Evolutionary conservation across 2,888 invertebrate genomes (phyloP), one percentile per base, ranked within the genome.

Genomic region (Marasmarcha lunaedactyla): DNA sequence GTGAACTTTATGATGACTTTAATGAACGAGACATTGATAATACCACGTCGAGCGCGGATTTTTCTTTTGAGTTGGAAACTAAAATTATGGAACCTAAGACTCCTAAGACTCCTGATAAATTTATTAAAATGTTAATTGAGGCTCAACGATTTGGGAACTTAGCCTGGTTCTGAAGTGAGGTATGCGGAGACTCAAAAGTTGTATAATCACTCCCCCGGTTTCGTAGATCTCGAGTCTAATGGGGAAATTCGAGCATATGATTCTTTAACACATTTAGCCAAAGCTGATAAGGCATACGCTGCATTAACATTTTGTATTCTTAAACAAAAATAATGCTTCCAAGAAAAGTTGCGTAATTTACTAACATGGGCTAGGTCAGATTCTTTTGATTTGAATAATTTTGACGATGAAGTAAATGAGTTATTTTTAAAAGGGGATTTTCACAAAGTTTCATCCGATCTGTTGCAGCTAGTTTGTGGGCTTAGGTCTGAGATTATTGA

Each of bases 171-270:
- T 7, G 43, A 44, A 1, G 41, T 47, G 4, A 39, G 47, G 11
- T 47, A 46, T 35, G 35, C 44, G 7, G 46, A 48, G 7, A 42
- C 41, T 1, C 45, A 45, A 38, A 48, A 37, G 20, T 15, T 15
- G 14, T 43, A 44, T 34, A 44, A 39, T 14, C 39, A 44, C 35
- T 30, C 41, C 5, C 49, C 49, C 7, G 50, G 51, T 5, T 47
- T 49, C 27, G 42, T 35, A 40, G 46, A 46, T 2, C 34, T 49
- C 7, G 46, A 44, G 33, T 30, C 40, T 15, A 49, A 50, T 36
- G 49, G 49, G 5, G 47, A 48, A 38, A 36, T 51, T 12, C 48
- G 43, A 40, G 15, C 12, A 1, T 51, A 48, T 43, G 48, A 54
- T 27, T 40, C 38, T 7, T 7, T 37, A 9, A 41, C 44, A 5